Base-by-base conservation (phyloP, 2,113 vertebrate species). In the Gorilla gorilla region DNA sequence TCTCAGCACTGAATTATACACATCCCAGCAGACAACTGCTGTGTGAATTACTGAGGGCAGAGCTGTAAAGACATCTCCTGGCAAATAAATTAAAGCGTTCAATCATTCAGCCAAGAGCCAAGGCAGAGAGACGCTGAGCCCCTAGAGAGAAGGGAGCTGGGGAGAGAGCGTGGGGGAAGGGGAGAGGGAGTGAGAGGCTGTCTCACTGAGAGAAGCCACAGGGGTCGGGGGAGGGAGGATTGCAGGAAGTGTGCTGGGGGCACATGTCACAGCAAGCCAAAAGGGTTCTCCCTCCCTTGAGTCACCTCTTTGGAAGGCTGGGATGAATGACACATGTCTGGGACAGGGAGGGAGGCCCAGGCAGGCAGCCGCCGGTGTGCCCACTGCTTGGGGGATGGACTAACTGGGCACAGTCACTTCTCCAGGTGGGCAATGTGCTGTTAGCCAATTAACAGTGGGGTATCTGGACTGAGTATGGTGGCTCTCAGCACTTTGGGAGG, bases 11-110 rank as follows among this genome's bases (percentile, higher is more conserved):
- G 45, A 55, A 66, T 78, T 50, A 83, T 1, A 45, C 50, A 50
- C 7, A 5, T 80, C 75, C 90, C 40, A 43, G 95, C 12, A 72
- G 82, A 82, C 52, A 2, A 45, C 25, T 52, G 73, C 2, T 0
- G 2, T n/a, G 50, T 40, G 85, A 96, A 70, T 82, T 55, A 86
- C 97, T 68, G 92, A 89, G 73, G 83, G 78, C 9, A 40, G 22
- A 94, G 43, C 73, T 93, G 59, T 59, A 78, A 78, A 91, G 86
- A 88, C 20, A 57, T 82, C 66, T 75, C 80, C 80, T 57, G 89
- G 86, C 48, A 57, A 94, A 95, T 73, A 86, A 96, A 96, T 96
- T 40, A 87, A 95, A 93, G 87, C 1, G 2, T 50, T 96, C 73
- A 75, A 27, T 87, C 93, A 81, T 76, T 91, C 6, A 22, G 40